Base-by-base conservation (phyloP, 2,888 invertebrate species). In the Gymnoscelis rufifasciata region DNA sequence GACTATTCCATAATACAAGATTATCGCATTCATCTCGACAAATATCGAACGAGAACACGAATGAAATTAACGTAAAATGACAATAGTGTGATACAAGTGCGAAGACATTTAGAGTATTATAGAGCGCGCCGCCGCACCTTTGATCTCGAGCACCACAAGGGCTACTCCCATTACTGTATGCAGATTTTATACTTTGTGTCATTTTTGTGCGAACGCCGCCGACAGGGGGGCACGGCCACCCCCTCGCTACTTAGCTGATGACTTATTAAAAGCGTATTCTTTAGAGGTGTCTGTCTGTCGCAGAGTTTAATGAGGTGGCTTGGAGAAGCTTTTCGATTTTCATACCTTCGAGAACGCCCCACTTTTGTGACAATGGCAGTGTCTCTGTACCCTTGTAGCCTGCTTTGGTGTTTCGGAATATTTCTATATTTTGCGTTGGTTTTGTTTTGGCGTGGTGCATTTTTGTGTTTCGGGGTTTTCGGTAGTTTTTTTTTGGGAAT, bases 211-310 rank as follows among this genome's bases (percentile, higher is more conserved):
- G 70, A 75, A 71, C 74, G 71, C 70, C 73, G 69, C 68, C 57
- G 23, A 33, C 59, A 8, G 1, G 8, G 30, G 13, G 13, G n/a
- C 10, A 7, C 1, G 31, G 31, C 53, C 57, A 54, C 62, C 66
- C 59, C 64, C 60, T 61, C 73, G 71, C 78, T 86, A 88, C 87
- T 88, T 88, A 88, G 87, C 87, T 86, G 87, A 88, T 88, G 87
- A 88, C 87, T 88, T 88, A 88, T 88, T 88, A 87, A 83, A 84
- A 82, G 83, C 77, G 78, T 82, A 87, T 88, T 87, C 87, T 87
- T 84, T 77, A 74, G 81, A 88, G 86, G 87, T 87, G 87, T 88
- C 86, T 86, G 83, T 64, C 74, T 79, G 81, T 77, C 82, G 78
- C 71, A 67, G 74, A 71, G 83, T 76, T 84, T 86, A 88, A 88